A percentile compares a stretch with the other conserved stretches of the same genome.
These are phyloP conservation scores for Haliclystus octoradiatus DNA, from an alignment of 30 jellyfish, hydroid and myxozoan genomes.

Conservation along the genomic window DNA sequence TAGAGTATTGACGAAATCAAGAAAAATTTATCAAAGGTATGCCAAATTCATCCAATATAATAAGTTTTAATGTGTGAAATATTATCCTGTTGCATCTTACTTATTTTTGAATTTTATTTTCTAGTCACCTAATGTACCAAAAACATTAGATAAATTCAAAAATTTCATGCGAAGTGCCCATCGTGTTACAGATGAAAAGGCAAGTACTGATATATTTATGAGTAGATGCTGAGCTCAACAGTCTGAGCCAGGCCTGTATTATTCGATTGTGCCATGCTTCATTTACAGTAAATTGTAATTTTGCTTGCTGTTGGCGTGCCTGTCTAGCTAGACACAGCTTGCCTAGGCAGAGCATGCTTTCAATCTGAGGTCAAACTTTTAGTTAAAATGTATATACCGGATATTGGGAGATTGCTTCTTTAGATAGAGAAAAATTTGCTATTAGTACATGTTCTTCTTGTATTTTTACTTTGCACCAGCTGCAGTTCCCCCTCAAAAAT, in stretches of 20 bases:
- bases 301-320: not conserved
- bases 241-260: too few species aligned
- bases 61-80: not conserved
- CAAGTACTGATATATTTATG: not conserved
- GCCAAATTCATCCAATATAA: not conserved
- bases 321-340: not conserved
- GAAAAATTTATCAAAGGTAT: slow-evolving; percentile 3
- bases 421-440: too few species aligned
- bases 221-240: too few species aligned
- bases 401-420: too few species aligned
- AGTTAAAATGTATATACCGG: too few species aligned
- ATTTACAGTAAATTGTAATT: too few species aligned
- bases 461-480: too few species aligned
- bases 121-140: slow-evolving; percentile 83
- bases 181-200: slow-evolving; percentile 73
- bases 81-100: not conserved
- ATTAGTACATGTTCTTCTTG: too few species aligned
- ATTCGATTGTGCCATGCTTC: too few species aligned
- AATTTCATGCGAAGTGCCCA: slow-evolving; percentile 83
- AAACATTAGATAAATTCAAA: slow-evolving; percentile 75
- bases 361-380: not conserved
- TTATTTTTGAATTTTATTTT: slow-evolving; percentile 3
- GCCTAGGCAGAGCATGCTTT: not conserved
- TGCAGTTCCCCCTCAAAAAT: too few species aligned
- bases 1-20: not conserved